Conservation (phyloP, 2,797 vertebrate genomes). For the Adrianichthys oophorus region DNA sequence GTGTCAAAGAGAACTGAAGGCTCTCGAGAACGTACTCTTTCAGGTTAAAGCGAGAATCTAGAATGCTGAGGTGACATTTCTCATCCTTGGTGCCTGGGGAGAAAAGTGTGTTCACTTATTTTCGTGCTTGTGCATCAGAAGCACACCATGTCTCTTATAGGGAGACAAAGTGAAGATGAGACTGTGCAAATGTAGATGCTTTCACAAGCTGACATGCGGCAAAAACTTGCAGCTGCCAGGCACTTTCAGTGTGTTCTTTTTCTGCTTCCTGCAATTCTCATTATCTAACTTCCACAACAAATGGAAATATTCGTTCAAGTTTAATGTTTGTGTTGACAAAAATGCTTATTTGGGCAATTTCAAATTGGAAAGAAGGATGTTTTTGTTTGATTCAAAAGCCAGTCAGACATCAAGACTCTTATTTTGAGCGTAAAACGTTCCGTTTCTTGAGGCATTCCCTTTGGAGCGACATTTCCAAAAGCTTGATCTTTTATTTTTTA, state of each 20-base stretch:
- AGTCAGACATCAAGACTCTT: conserved; percentile 1
- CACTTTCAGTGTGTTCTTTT: conserved; percentile 28
- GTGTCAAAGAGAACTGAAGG: too few species aligned
- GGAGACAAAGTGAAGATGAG: conserved; percentile 22
- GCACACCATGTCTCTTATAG: conserved; percentile 10
- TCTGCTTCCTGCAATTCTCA: conserved; percentile 41
- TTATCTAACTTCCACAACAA: conserved; percentile 29
- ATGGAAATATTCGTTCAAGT: conserved; percentile 13
- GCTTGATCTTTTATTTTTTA: conserved; percentile 1
- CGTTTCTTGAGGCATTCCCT: conserved; percentile 8
- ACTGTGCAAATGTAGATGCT: conserved; percentile 1
- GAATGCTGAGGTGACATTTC: too few species aligned
- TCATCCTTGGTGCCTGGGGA: not conserved
- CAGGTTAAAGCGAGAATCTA: too few species aligned
- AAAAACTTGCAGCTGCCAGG: conserved; percentile 25
- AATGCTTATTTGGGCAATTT: conserved; percentile 2
- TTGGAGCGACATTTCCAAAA: not conserved
- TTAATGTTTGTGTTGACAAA: not conserved
- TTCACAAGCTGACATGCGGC: conserved; percentile 12
- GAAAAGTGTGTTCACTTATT: conserved; percentile 7
- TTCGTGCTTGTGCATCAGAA: conserved; percentile 7
- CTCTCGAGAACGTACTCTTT: too few species aligned
- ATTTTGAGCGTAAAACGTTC: conserved; percentile 1
- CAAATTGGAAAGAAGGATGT: not conserved
- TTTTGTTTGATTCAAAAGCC: too few species aligned